Evolutionary conservation across 2,797 vertebrate species (phyloP).

Genomic region (Anabacerthia variegaticeps): DNA sequence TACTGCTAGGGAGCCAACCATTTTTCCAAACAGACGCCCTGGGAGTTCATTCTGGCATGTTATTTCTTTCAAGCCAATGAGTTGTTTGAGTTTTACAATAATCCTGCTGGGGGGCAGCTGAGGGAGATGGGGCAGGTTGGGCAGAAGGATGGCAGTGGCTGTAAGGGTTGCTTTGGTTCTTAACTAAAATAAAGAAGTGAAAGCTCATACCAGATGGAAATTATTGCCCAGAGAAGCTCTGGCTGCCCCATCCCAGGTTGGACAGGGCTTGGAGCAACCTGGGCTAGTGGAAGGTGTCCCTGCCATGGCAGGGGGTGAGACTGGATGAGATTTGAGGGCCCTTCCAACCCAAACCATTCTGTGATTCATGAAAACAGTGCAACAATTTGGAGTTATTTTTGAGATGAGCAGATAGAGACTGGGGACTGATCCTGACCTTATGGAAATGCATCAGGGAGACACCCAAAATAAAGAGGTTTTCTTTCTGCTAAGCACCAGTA

Average conservation of each 20-base stretch:
- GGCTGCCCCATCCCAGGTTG: background rate
- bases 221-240: background rate
- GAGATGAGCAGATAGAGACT: background rate
- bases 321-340: accelerated
- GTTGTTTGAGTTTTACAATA: background rate
- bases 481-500: background rate
- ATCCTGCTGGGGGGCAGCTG: background rate
- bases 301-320: background rate
- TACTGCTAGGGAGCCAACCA: background rate
- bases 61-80: background rate
- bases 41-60: background rate
- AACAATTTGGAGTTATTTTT: background rate
- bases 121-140: background rate
- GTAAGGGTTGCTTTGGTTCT: background rate
- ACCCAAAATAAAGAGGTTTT: background rate
- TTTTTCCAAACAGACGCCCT: background rate
- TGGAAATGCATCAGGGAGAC: accelerated
- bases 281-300: background rate
- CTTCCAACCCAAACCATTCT: background rate
- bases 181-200: too few relatives aligned
- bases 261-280: accelerated
- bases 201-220: background rate
- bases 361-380: background rate
- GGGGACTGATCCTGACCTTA: background rate
- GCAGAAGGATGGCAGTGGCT: background rate